A percentile compares a stretch with the other conserved stretches of the same genome.
Evolutionary conservation across 2,113 vertebrate genomes (phyloP).

Genomic region (Chloebia gouldiae): DNA sequence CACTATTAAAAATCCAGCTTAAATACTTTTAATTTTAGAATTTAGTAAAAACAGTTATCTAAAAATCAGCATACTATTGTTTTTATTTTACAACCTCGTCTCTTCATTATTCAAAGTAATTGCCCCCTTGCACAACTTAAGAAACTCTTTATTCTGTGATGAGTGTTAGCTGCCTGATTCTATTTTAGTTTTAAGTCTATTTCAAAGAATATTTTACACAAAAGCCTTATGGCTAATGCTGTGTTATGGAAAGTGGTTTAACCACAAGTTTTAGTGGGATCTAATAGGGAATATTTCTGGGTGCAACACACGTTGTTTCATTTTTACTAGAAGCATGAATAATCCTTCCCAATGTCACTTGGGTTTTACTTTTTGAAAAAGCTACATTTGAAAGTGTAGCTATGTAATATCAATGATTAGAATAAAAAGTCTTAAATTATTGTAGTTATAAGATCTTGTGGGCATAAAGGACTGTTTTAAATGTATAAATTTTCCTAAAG

Average conservation of each 20-base stretch:
- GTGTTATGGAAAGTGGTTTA: neutral
- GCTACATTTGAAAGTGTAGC: neutral
- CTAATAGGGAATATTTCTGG: neutral
- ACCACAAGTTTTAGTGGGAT: neutral
- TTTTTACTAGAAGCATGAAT: neutral
- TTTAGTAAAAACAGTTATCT: neutral
- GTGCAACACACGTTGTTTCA: neutral
- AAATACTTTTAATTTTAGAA: neutral
- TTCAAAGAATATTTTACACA: neutral
- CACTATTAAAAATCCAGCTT: neutral
- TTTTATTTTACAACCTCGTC: neutral
- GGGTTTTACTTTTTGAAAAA: neutral
- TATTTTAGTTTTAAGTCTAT: neutral
- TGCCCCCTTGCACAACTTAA: neutral
- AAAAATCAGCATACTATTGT: neutral
- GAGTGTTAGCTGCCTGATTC: neutral
- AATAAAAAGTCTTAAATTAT: neutral
- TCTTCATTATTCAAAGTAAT: neutral
- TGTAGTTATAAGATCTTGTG: neutral
- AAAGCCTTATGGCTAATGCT: neutral
- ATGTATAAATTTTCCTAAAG: neutral
- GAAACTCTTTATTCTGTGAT: neutral
- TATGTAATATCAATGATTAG: neutral
- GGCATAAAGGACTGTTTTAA: neutral
- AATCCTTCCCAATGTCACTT: neutral